These are phyloP conservation scores for Euzetes globulus DNA, from an alignment of 2,888 invertebrate species.

Conservation along the genomic window DNA sequence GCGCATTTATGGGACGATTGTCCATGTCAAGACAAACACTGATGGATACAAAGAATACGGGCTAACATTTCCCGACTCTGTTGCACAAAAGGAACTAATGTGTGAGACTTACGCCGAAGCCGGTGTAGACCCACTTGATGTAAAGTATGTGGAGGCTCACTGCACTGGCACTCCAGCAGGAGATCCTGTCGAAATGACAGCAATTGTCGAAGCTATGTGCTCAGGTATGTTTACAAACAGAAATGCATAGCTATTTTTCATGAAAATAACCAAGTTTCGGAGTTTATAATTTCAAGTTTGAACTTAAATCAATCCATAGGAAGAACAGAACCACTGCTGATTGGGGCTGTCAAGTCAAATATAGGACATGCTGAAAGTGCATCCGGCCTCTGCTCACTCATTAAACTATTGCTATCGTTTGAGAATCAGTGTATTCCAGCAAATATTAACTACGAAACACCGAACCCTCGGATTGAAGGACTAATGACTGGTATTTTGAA, in stretches of 20 bases:
- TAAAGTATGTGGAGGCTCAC: constrained; percentile 90
- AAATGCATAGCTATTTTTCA: neutral
- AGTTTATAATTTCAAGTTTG: too few species aligned
- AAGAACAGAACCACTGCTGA: constrained; percentile 59
- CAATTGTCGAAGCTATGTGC: constrained; percentile 62
- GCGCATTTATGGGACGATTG: constrained; percentile 73
- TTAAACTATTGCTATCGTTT: constrained; percentile 86
- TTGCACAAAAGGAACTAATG: constrained; percentile 59
- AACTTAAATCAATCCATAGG: constrained; percentile 52
- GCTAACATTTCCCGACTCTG: constrained; percentile 68
- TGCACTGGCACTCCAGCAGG: constrained; percentile 96
- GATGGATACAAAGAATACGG: constrained; percentile 89
- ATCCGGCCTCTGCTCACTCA: constrained; percentile 55
- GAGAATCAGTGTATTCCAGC: constrained; percentile 78
- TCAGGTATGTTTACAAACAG: constrained; percentile 51
- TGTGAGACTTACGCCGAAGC: constrained; percentile 74
- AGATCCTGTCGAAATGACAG: constrained; percentile 71
- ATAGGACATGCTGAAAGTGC: constrained; percentile 90
- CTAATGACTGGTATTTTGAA: constrained; percentile 76
- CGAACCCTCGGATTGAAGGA: constrained; percentile 86
- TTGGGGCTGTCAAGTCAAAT: constrained; percentile 97
- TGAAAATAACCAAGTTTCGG: too few species aligned
- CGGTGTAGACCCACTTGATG: constrained; percentile 68
- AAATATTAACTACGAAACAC: constrained; percentile 77
- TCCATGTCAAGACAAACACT: constrained; percentile 81